Percentiles rank a stretch among this genome's conserved stretches.
Evolutionary conservation across 92 coral and sea anemone species (phyloP).

Genomic region (Muricea muricata): DNA sequence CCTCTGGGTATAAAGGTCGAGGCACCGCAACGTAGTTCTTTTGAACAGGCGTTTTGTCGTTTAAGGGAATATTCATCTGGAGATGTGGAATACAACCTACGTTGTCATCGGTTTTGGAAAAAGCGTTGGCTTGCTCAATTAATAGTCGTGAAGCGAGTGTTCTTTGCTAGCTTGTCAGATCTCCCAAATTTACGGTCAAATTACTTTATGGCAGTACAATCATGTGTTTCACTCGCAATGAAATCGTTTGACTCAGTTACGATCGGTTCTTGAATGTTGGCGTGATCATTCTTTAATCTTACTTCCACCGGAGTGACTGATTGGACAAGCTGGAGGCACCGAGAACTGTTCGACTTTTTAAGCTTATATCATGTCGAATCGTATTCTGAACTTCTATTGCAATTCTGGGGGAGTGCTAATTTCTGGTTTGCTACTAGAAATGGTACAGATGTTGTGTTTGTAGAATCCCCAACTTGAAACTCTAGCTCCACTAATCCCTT

Average conservation of each 20-base stretch:
- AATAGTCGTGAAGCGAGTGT: constrained; percentile 28
- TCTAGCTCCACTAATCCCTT: constrained; percentile 12
- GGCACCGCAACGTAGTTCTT: constrained; percentile 68
- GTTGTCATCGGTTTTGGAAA: constrained; percentile 68
- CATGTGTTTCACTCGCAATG: too few relatives aligned
- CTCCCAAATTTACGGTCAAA: constrained; percentile 58
- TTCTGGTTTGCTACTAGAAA: constrained; percentile 35
- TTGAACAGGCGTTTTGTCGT: constrained; percentile 74
- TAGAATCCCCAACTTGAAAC: constrained; percentile 57
- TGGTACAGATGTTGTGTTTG: constrained; percentile 46
- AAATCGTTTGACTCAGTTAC: background rate
- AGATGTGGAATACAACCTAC: constrained; percentile 63
- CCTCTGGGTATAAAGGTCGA: constrained; percentile 41
- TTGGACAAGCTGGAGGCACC: constrained; percentile 69
- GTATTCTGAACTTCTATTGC: constrained; percentile 37
- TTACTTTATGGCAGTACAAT: too few relatives aligned
- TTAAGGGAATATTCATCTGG: constrained; percentile 59
- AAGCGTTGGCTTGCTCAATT: constrained; percentile 55
- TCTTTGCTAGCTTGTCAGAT: constrained; percentile 41
- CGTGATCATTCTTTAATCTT: constrained; percentile 11
- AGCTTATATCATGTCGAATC: constrained; percentile 61
- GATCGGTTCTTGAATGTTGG: background rate
- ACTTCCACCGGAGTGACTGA: constrained; percentile 73
- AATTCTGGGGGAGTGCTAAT: background rate
- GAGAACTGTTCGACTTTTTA: constrained; percentile 14